phyloP scores from a whole-genome alignment of 1,140 invertebrate species.

The Prorops nasuta region DNA sequence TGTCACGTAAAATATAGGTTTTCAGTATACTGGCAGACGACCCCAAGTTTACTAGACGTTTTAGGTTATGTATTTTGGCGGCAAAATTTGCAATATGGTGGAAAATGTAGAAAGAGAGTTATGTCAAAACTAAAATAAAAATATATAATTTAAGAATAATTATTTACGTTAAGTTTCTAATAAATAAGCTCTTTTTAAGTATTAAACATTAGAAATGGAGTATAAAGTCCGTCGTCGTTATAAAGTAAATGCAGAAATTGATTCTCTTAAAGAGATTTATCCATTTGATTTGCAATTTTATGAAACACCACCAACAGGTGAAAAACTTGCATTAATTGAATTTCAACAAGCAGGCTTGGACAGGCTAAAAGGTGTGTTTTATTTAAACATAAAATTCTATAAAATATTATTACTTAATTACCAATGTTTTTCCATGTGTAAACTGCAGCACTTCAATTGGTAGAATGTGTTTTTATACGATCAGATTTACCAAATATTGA shows the following conservation, averaged over 20 bases:
- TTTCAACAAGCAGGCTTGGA: slow-evolving; percentile 87
- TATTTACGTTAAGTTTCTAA: too few relatives aligned
- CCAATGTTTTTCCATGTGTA: slow-evolving; percentile 9
- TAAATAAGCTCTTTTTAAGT: too few relatives aligned
- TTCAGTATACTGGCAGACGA: too few relatives aligned
- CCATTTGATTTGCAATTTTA: slow-evolving; percentile 80
- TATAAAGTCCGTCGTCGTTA: background rate
- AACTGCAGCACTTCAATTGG: slow-evolving; percentile 36
- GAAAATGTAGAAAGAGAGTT: background rate
- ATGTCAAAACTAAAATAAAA: too few relatives aligned
- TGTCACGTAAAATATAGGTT: too few relatives aligned
- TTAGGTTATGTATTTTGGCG: too few relatives aligned
- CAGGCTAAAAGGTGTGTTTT: slow-evolving; percentile 68
- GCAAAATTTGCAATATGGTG: background rate
- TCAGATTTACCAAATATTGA: slow-evolving; percentile 54
- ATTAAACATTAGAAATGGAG: background rate
- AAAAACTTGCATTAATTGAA: slow-evolving; percentile 71
- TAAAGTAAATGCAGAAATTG: slow-evolving; percentile 32
- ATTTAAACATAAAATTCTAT: slow-evolving; percentile 10
- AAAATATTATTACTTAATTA: slow-evolving; percentile 7
- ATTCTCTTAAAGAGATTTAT: slow-evolving; percentile 56
- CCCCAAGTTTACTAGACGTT: too few relatives aligned
- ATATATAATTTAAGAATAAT: too few relatives aligned
- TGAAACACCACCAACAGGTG: slow-evolving; percentile 69
- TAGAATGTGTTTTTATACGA: slow-evolving; percentile 34